Conservation (phyloP, 2,797 vertebrate species). For the Tokudaia tokunoshimensis region DNA sequence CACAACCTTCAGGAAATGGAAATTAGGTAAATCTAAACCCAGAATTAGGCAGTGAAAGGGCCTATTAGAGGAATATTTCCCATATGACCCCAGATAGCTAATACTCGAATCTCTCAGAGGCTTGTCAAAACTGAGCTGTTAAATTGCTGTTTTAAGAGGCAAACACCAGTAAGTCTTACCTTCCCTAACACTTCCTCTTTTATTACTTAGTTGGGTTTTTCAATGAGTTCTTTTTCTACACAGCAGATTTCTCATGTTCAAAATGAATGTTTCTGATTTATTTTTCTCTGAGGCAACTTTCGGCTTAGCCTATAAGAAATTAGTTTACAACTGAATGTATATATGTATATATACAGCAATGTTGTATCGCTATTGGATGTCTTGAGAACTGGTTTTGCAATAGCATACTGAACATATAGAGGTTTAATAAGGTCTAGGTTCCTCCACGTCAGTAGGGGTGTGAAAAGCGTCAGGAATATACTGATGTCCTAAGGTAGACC, state of each 20-base stretch:
- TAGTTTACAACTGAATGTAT: not conserved
- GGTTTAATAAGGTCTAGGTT: not conserved
- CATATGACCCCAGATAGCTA: not conserved
- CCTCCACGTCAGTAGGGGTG: not conserved
- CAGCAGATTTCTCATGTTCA: not conserved
- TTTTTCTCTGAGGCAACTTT: constrained; percentile 41
- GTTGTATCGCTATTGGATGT: not conserved
- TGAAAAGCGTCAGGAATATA: not conserved
- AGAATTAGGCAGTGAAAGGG: not conserved
- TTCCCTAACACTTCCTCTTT: not conserved
- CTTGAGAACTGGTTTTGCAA: not conserved
- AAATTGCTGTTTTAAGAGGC: not conserved
- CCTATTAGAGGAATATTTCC: not conserved
- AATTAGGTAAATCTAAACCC: not conserved
- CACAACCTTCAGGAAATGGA: not conserved
- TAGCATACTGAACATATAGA: constrained; percentile 1
- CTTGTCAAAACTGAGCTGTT: constrained; percentile 4
- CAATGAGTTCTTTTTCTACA: not conserved
- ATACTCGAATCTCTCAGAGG: not conserved
- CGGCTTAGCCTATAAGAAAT: not conserved
- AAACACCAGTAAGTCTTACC: not conserved
- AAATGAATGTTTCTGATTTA: constrained; percentile 33
- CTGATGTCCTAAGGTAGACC: not conserved
- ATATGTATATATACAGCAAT: not conserved
- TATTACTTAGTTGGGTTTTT: not conserved